phyloP scores from a whole-genome alignment of 53 echinoderm and acorn worm genomes.

The Crossaster papposus region DNA sequence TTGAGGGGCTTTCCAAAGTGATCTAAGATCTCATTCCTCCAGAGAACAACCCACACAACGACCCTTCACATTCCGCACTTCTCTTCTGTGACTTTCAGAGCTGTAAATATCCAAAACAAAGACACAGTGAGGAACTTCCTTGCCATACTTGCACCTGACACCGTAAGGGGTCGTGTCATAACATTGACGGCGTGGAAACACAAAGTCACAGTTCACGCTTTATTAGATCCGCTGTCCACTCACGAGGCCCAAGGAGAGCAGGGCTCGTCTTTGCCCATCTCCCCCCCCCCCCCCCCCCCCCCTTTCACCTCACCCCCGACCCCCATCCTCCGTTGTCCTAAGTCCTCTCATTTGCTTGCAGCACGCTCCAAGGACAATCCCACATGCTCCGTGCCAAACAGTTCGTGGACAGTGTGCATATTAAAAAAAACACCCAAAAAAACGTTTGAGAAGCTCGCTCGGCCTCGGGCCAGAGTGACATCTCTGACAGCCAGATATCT shows the following conservation, averaged over 20 bases:
- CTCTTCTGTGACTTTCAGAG: background rate
- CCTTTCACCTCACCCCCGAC: background rate
- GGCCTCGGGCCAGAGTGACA: background rate
- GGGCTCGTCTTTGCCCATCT: background rate
- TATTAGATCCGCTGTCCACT: conserved; percentile 39
- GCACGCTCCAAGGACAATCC: background rate
- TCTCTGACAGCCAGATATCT: background rate
- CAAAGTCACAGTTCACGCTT: conserved; percentile 31
- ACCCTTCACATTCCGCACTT: background rate
- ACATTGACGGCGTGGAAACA: conserved; percentile 36
- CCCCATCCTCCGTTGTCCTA: conserved; percentile 9
- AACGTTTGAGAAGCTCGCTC: background rate
- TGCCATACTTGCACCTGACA: background rate
- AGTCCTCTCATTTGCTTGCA: background rate
- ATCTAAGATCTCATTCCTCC: background rate
- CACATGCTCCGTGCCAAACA: background rate
- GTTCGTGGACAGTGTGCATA: background rate
- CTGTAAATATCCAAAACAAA: background rate
- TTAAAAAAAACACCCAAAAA: background rate
- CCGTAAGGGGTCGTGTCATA: conserved; percentile 9
- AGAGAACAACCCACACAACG: background rate
- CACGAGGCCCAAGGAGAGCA: background rate
- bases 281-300: background rate
- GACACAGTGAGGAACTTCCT: background rate
- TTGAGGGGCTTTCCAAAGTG: background rate